phyloP scores from a whole-genome alignment of 2,113 vertebrate genomes.

The Tachuris rubrigastra region DNA sequence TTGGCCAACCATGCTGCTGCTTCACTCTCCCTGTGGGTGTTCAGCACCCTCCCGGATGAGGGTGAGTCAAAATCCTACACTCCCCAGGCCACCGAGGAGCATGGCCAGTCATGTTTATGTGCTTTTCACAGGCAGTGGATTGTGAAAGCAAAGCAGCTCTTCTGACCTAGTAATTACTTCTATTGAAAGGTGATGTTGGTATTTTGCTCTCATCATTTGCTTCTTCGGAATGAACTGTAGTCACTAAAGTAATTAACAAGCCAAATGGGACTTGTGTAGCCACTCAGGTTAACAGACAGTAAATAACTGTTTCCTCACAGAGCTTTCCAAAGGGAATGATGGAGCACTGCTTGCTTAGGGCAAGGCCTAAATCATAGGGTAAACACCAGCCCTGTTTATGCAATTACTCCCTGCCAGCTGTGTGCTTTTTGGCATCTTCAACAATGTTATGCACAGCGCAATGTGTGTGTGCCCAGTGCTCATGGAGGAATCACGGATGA shows the following conservation, averaged over 20 bases:
- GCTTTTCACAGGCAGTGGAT: not conserved
- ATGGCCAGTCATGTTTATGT: accelerated
- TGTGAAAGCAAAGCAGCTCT: not conserved
- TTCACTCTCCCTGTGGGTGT: not conserved
- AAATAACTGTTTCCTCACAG: not conserved
- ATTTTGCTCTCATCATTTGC: not conserved
- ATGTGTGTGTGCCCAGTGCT: not conserved
- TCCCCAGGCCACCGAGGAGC: not conserved
- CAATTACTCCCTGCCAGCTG: not conserved
- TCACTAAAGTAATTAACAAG: not conserved
- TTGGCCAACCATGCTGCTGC: accelerated
- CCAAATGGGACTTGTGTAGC: not conserved
- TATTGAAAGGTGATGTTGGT: not conserved
- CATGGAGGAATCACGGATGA: accelerated
- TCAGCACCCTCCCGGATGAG: not conserved
- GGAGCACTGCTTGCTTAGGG: not conserved
- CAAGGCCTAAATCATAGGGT: not conserved
- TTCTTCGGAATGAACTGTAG: not conserved
- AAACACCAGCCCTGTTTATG: not conserved
- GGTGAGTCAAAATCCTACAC: accelerated
- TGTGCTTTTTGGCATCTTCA: not conserved
- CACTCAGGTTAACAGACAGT: not conserved
- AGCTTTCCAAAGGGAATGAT: not conserved
- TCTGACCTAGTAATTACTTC: not conserved
- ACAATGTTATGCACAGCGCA: accelerated